phyloP scores from a whole-genome alignment of 1,140 invertebrate species.

The Heterodera schachtii region DNA sequence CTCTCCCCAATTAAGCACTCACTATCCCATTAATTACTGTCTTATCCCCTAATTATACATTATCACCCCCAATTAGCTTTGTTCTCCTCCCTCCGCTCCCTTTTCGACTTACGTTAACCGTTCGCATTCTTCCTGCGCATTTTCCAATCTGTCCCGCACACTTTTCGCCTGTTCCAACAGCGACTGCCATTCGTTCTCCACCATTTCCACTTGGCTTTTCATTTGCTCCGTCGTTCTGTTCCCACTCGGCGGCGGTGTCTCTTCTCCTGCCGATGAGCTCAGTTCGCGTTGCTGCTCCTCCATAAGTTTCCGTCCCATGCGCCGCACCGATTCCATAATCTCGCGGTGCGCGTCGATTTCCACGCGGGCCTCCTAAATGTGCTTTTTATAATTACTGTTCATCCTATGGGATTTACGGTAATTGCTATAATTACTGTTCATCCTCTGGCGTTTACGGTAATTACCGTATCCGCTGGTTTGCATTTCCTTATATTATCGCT shows the following conservation, averaged over 20 bases:
- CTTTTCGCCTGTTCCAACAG: constrained; percentile 36
- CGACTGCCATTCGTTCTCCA: constrained; percentile 49
- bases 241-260: constrained; percentile 30
- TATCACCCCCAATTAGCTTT: no score
- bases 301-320: constrained; percentile 58
- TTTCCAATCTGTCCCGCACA: constrained; percentile 57
- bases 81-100: no score
- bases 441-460: no score
- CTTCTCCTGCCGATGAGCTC: constrained; percentile 34
- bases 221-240: constrained; percentile 44
- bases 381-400: background rate
- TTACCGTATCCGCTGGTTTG: no score
- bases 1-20: no score
- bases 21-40: no score
- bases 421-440: no score
- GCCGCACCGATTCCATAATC: constrained; percentile 53
- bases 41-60: no score
- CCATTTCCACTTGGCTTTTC: constrained; percentile 43
- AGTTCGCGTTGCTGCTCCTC: constrained; percentile 47
- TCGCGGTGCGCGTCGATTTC: constrained; percentile 61
- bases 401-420: no score
- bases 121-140: constrained; percentile 64
- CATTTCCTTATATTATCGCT: no score
- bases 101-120: constrained; percentile 35
- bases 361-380: constrained; percentile 40